Conservation (phyloP, 2,797 vertebrate genomes). For the Notamacropus eugenii region DNA sequence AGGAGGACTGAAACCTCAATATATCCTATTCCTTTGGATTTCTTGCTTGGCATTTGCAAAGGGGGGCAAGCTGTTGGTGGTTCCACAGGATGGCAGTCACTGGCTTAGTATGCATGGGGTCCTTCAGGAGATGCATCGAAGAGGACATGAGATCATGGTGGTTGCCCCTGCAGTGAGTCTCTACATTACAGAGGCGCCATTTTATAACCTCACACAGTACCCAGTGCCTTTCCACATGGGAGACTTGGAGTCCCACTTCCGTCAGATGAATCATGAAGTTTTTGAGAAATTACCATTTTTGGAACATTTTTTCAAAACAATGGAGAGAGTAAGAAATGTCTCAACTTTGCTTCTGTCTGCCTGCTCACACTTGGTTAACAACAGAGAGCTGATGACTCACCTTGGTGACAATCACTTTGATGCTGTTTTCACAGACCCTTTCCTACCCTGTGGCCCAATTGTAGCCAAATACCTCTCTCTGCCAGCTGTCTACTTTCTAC, state of each 20-base stretch:
- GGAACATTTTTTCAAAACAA: neutral
- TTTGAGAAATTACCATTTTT: slow-evolving; percentile 60
- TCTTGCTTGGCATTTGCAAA: neutral
- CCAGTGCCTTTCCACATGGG: slow-evolving; percentile 80
- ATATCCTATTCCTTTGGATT: neutral
- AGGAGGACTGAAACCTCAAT: neutral
- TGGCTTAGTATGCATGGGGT: slow-evolving; percentile 89
- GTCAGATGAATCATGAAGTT: neutral
- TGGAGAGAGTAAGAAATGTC: neutral
- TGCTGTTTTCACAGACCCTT: slow-evolving; percentile 80
- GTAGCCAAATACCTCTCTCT: slow-evolving; percentile 80
- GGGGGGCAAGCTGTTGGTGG: slow-evolving; percentile 85
- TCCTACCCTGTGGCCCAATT: slow-evolving; percentile 78
- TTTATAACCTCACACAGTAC: slow-evolving; percentile 84
- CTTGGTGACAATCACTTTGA: slow-evolving; percentile 76
- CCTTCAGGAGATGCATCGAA: slow-evolving; percentile 86
- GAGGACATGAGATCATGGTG: slow-evolving; percentile 86
- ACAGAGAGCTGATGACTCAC: slow-evolving; percentile 69
- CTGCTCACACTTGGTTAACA: slow-evolving; percentile 68
- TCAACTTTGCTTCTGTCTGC: slow-evolving; percentile 21
- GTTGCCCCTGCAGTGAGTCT: slow-evolving; percentile 85
- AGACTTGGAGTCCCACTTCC: neutral
- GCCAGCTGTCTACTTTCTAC: slow-evolving; percentile 77
- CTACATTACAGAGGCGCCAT: slow-evolving; percentile 76
- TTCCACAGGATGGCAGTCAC: slow-evolving; percentile 91